Percentiles rank a stretch among this genome's conserved stretches.
phyloP scores from a whole-genome alignment of 2,888 invertebrate species.

The Lepidocyrtinus sp. region DNA sequence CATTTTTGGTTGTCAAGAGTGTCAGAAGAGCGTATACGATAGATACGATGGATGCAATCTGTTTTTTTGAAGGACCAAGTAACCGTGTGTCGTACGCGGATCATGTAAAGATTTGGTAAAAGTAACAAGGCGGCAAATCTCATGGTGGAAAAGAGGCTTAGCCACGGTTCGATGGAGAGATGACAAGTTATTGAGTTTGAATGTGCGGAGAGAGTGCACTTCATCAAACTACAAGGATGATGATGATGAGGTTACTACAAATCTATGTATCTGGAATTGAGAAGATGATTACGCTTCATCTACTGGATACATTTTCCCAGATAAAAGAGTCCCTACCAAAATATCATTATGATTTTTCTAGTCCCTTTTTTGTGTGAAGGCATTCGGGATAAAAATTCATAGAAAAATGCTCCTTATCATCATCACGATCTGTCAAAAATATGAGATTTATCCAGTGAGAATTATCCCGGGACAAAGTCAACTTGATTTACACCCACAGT shows the following conservation, averaged over 20 bases:
- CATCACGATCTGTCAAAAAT: background rate
- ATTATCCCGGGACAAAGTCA: too few species aligned
- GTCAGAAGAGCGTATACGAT: background rate
- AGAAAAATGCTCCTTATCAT: background rate
- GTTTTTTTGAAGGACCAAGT: background rate
- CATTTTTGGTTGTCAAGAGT: background rate
- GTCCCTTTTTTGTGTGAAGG: background rate
- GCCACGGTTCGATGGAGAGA: slow-evolving; percentile 48
- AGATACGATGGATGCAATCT: background rate
- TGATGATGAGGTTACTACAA: slow-evolving; percentile 23
- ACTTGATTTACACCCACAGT: too few species aligned
- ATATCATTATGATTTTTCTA: slow-evolving; percentile 29
- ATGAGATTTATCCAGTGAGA: too few species aligned
- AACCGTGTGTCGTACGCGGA: background rate
- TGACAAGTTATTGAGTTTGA: slow-evolving; percentile 58
- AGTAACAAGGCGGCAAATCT: slow-evolving; percentile 57
- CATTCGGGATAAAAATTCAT: background rate
- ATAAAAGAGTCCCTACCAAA: slow-evolving; percentile 35
- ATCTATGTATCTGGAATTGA: too few species aligned
- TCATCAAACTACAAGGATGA: slow-evolving; percentile 21
- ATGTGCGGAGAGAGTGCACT: slow-evolving; percentile 46
- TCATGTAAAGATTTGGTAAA: slow-evolving; percentile 1
- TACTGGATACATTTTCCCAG: too few species aligned
- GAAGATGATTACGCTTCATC: slow-evolving; percentile 48
- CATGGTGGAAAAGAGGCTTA: slow-evolving; percentile 55